Percentiles rank a stretch among this genome's conserved stretches.
phyloP scores from a whole-genome alignment of 2,113 vertebrate species.

The Edolisoma coerulescens region DNA sequence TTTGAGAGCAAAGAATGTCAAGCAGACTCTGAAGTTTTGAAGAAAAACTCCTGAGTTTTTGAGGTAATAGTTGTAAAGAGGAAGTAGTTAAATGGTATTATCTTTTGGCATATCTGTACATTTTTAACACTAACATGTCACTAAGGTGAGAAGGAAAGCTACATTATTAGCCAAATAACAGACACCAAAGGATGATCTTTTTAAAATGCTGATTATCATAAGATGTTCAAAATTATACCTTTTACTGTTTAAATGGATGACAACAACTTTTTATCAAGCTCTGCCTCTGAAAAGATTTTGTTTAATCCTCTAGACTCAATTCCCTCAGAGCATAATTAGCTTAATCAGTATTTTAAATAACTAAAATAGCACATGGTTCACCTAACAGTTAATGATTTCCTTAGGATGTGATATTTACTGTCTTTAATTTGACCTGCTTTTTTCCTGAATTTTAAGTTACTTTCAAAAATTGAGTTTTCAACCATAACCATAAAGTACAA shows the following conservation, averaged over 20 bases:
- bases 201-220: not conserved
- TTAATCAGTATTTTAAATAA: slow-evolving; percentile 28
- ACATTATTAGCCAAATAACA: not conserved
- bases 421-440: not conserved
- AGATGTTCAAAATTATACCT: not conserved
- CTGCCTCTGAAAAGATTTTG: not conserved
- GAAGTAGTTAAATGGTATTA: not conserved
- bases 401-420: not conserved
- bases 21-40: not conserved
- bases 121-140: not conserved
- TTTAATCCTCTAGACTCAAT: not conserved
- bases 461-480: not conserved
- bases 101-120: not conserved
- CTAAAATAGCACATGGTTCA: not conserved
- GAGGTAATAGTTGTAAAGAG: not conserved
- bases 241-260: not conserved
- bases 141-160: not conserved
- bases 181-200: not conserved
- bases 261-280: not conserved
- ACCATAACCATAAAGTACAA: not conserved
- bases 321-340: slow-evolving; percentile 23
- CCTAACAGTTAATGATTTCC: slow-evolving; percentile 13
- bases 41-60: not conserved
- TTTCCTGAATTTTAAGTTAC: not conserved
- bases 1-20: not conserved